Evolutionary conservation across 2,797 vertebrate genomes (phyloP).

Genomic region (Melanotaenia parkinsoni): DNA sequence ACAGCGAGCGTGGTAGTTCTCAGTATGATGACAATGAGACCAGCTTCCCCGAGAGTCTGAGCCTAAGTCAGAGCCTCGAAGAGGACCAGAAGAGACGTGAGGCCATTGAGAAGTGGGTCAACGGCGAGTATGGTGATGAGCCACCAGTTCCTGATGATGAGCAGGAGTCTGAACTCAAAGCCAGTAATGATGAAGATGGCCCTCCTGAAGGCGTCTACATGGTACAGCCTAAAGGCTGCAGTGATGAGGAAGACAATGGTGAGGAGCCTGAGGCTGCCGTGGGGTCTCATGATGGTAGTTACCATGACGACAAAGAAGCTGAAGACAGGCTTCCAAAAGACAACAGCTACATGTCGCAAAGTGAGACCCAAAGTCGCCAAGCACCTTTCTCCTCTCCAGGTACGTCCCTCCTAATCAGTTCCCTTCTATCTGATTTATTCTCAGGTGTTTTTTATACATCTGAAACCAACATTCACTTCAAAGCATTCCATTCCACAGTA

Average conservation of each 20-base stretch:
- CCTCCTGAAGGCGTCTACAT: slow-evolving; percentile 97
- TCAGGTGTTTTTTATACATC: slow-evolving; percentile 7
- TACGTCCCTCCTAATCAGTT: slow-evolving; percentile 54
- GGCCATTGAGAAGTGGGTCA: slow-evolving; percentile 99
- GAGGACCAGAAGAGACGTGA: slow-evolving; percentile 96
- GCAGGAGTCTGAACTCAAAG: slow-evolving; percentile 75
- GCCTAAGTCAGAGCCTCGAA: slow-evolving; percentile 87
- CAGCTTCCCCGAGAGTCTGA: slow-evolving; percentile 84
- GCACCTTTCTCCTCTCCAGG: slow-evolving; percentile 84
- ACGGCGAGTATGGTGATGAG: slow-evolving; percentile 96
- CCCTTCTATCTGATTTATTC: slow-evolving; percentile 23
- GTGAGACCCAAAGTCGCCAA: slow-evolving; percentile 82
- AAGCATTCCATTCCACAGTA: slow-evolving; percentile 53
- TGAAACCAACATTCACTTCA: slow-evolving; percentile 46
- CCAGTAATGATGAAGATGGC: slow-evolving; percentile 80
- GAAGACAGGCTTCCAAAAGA: slow-evolving; percentile 86
- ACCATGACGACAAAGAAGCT: slow-evolving; percentile 86
- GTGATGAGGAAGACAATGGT: slow-evolving; percentile 92
- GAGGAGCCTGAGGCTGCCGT: slow-evolving; percentile 78
- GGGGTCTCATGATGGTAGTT: slow-evolving; percentile 82
- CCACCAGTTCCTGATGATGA: slow-evolving; percentile 73
- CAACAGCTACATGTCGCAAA: slow-evolving; percentile 77
- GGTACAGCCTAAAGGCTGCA: slow-evolving; percentile 97
- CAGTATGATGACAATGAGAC: slow-evolving; percentile 84
- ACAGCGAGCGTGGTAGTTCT: slow-evolving; percentile 84